Percentiles rank a stretch among this genome's conserved stretches.
These are phyloP conservation scores for Calycopis cecrops DNA, from an alignment of 1,140 invertebrate species.

Conservation along the genomic window DNA sequence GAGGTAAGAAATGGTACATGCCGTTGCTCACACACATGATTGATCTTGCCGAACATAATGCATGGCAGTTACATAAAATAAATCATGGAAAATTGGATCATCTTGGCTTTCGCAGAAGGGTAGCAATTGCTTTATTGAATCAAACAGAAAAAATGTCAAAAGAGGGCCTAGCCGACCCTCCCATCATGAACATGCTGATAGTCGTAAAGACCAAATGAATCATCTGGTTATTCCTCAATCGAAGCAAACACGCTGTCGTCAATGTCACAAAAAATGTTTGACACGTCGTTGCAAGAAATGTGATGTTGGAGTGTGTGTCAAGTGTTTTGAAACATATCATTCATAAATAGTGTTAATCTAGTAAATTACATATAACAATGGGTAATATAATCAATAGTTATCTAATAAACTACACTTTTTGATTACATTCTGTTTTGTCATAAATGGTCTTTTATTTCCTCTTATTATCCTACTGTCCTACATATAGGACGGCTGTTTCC, in stretches of 20 bases:
- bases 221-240: constrained; percentile 43
- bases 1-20: constrained; percentile 52
- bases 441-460: constrained; percentile 43
- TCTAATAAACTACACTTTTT: constrained; percentile 45
- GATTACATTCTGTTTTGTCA: constrained; percentile 43
- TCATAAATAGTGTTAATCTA: constrained; percentile 37
- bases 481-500: constrained; percentile 42
- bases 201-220: constrained; percentile 45
- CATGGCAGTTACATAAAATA: constrained; percentile 38
- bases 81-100: constrained; percentile 43
- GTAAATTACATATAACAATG: constrained; percentile 41
- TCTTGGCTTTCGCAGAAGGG: constrained; percentile 43
- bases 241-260: constrained; percentile 42
- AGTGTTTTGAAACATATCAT: constrained; percentile 29
- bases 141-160: constrained; percentile 41
- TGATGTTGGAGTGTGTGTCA: constrained; percentile 39
- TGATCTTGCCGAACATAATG: constrained; percentile 41
- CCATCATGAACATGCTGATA: constrained; percentile 47
- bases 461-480: constrained; percentile 45
- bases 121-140: constrained; percentile 42
- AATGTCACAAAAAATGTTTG: constrained; percentile 49
- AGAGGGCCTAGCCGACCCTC: constrained; percentile 35
- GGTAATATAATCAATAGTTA: constrained; percentile 41
- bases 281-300: constrained; percentile 40
- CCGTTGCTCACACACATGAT: constrained; percentile 37